phyloP scores from a whole-genome alignment of 1,140 invertebrate species.

The Drosophila persimilis region DNA sequence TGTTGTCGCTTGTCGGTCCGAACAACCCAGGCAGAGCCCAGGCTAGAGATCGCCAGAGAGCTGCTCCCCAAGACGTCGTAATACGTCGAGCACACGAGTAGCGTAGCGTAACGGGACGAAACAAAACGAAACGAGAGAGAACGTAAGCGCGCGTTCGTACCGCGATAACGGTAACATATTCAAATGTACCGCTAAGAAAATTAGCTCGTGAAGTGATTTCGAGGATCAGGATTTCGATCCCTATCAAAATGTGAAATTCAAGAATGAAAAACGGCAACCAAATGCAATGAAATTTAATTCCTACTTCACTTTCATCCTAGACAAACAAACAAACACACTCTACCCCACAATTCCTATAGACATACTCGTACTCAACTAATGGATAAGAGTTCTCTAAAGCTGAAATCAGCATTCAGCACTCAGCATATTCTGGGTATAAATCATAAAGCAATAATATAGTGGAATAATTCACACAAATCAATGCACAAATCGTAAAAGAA shows the following conservation, averaged over 20 bases:
- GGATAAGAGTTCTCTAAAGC: no score
- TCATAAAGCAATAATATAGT: background rate
- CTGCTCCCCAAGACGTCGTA: no score
- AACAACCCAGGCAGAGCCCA: conserved; percentile 41
- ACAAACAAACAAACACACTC: background rate
- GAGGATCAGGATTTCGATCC: conserved; percentile 18
- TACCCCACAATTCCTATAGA: conserved; percentile 35
- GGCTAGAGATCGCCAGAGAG: conserved; percentile 26
- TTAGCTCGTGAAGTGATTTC: conserved; percentile 25
- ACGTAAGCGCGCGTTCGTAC: conserved; percentile 19
- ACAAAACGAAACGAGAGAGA: conserved; percentile 28
- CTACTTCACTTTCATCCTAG: conserved; percentile 26
- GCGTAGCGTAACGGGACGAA: conserved; percentile 14
- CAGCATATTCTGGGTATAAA: background rate
- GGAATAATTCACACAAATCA: conserved; percentile 25
- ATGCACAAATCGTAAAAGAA: conserved; percentile 34
- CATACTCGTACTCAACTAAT: background rate
- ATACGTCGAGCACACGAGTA: no score
- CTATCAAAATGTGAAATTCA: conserved; percentile 25
- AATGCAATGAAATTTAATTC: conserved; percentile 4
- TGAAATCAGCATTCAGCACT: no score
- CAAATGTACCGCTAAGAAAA: conserved; percentile 19
- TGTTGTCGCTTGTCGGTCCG: conserved; percentile 79
- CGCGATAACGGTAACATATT: conserved; percentile 52
- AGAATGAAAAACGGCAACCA: background rate